These are phyloP conservation scores for Hydraecia micacea DNA, from an alignment of 2,888 invertebrate species.

Conservation along the genomic window DNA sequence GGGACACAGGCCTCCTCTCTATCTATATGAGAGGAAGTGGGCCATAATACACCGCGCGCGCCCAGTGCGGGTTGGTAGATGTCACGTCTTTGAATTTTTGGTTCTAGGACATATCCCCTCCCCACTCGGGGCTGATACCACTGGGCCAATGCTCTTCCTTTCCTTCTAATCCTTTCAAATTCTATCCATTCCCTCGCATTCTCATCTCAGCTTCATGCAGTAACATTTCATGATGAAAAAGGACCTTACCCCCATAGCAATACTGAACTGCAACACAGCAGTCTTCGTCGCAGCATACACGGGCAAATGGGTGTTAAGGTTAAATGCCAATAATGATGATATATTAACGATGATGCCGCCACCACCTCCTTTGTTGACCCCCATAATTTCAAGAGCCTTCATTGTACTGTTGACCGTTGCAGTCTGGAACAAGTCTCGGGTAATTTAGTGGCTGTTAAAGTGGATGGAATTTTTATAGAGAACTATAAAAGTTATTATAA, in stretches of 20 bases:
- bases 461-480: constrained; percentile 1
- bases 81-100: no score
- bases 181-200: neutral
- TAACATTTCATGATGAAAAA: neutral
- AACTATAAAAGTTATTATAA: constrained; percentile 14
- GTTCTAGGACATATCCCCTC: no score
- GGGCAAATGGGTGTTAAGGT: constrained; percentile 75
- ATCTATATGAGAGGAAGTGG: no score
- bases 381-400: constrained; percentile 81
- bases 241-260: constrained; percentile 80
- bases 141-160: no score
- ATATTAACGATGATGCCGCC: constrained; percentile 84
- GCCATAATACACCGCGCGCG: no score
- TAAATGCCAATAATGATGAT: constrained; percentile 81
- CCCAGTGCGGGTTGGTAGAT: no score
- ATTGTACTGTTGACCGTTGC: constrained; percentile 83
- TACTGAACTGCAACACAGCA: constrained; percentile 84
- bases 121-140: no score
- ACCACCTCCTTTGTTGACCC: constrained; percentile 76
- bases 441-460: constrained; percentile 15
- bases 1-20: no score
- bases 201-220: neutral
- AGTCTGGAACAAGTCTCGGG: constrained; percentile 73
- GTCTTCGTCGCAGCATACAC: constrained; percentile 85
- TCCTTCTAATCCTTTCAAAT: neutral